Conservation (phyloP, 1,140 invertebrate species). For the Calephelis virginiensis region DNA sequence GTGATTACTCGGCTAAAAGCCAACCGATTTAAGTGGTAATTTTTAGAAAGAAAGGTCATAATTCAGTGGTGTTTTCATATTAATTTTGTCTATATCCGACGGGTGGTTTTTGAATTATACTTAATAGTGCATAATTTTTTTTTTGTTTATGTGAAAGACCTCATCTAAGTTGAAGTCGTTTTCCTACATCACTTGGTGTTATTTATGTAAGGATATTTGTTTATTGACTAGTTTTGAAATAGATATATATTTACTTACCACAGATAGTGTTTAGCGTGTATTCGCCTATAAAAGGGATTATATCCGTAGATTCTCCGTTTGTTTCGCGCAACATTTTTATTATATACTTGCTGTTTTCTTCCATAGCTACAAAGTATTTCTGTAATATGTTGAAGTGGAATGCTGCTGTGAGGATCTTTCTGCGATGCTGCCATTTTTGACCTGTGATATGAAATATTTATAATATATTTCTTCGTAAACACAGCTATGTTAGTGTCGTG, state of each 20-base stretch:
- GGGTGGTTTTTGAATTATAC: too few species aligned
- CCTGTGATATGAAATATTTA: constrained; percentile 57
- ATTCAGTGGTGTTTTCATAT: too few species aligned
- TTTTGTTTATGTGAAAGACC: too few species aligned
- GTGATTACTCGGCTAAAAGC: too few species aligned
- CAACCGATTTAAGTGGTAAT: too few species aligned
- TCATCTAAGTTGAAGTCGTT: too few species aligned
- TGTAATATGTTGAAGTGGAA: constrained; percentile 92
- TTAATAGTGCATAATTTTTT: too few species aligned
- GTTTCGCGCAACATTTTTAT: constrained; percentile 36
- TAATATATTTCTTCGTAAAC: constrained; percentile 5
- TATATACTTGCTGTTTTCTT: constrained; percentile 40
- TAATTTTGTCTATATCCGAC: too few species aligned
- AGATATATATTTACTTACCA: constrained; percentile 25
- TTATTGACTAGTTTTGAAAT: too few species aligned
- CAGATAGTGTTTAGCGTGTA: constrained; percentile 34
- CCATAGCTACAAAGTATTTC: constrained; percentile 77
- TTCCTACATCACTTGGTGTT: too few species aligned
- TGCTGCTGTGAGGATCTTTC: constrained; percentile 89
- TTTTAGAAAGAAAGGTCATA: too few species aligned
- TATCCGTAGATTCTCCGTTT: constrained; percentile 25
- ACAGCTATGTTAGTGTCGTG: neutral
- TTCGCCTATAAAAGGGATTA: constrained; percentile 30
- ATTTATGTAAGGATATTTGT: too few species aligned
- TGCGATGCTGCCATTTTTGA: constrained; percentile 84